Conservation (phyloP, 2,888 invertebrate genomes). For the Liposcelis brunnea region DNA sequence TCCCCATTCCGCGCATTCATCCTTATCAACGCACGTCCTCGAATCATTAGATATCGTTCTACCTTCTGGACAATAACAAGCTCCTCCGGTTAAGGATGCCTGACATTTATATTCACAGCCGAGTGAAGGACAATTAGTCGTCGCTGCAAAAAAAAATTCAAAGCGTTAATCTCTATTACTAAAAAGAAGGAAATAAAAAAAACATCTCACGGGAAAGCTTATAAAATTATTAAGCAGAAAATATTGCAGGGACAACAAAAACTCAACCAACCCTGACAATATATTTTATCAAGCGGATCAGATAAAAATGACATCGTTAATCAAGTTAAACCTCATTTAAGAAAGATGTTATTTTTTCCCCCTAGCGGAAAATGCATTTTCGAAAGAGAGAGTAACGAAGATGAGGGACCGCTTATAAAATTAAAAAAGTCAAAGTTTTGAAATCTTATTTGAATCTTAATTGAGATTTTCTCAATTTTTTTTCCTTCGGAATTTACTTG, state of each 20-base stretch:
- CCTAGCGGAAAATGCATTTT: too few species aligned
- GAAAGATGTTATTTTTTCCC: too few species aligned
- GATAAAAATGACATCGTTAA: too few species aligned
- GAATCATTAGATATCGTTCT: slow-evolving; percentile 67
- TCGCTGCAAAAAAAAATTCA: slow-evolving; percentile 38
- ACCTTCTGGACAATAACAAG: slow-evolving; percentile 78
- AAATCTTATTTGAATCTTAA: too few species aligned
- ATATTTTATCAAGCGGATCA: too few species aligned
- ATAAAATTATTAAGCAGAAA: slow-evolving; percentile 6
- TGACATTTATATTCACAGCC: slow-evolving; percentile 86
- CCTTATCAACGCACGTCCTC: slow-evolving; percentile 68
- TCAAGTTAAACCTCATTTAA: too few species aligned
- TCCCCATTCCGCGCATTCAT: slow-evolving; percentile 86
- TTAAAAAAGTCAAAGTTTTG: too few species aligned
- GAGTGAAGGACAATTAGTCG: slow-evolving; percentile 60
- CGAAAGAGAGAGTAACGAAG: too few species aligned
- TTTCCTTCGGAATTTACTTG: too few species aligned
- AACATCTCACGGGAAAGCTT: slow-evolving; percentile 2
- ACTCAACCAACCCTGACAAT: background rate
- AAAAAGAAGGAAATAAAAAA: slow-evolving; percentile 16
- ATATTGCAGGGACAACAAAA: background rate
- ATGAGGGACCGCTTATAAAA: too few species aligned
- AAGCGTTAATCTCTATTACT: slow-evolving; percentile 10
- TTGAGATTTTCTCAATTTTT: too few species aligned
- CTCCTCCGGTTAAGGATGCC: slow-evolving; percentile 74